Conservation (phyloP, 2,888 invertebrate species). For the Cantharis lateralis region DNA sequence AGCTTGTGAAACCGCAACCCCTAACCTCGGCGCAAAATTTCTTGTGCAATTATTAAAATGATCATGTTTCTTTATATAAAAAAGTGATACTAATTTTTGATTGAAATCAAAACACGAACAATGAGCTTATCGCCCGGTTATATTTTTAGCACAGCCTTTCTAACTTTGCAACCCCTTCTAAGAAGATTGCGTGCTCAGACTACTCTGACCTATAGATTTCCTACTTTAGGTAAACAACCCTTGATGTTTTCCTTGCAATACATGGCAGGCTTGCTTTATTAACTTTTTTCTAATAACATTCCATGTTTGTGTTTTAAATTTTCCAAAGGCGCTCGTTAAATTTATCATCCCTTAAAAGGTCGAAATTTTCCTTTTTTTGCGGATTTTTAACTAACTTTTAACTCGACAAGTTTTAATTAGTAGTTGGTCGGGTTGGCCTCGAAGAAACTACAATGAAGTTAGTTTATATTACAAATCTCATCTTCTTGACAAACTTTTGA, state of each 20-base stretch:
- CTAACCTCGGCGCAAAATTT: neutral
- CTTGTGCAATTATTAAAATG: neutral
- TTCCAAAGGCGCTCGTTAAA: neutral
- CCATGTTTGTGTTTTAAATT: neutral
- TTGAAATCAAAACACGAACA: slow-evolving; percentile 3
- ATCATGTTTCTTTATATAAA: neutral
- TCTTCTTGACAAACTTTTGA: neutral
- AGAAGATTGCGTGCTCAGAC: slow-evolving; percentile 6
- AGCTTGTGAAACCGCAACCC: neutral
- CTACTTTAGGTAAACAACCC: slow-evolving; percentile 13
- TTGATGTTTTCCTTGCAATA: slow-evolving; percentile 1
- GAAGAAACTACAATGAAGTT: neutral
- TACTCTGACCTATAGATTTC: slow-evolving; percentile 11
- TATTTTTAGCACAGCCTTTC: slow-evolving; percentile 8
- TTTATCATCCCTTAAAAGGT: neutral
- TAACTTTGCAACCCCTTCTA: slow-evolving; percentile 5
- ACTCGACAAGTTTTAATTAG: neutral
- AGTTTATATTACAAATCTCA: neutral
- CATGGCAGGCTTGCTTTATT: neutral
- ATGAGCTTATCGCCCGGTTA: slow-evolving; percentile 9
- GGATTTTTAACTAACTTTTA: neutral
- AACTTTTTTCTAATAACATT: neutral
- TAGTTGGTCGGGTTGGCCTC: neutral
- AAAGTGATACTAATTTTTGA: neutral
- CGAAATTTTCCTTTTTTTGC: neutral